phyloP scores from a whole-genome alignment of 2,888 invertebrate species.

The Periphyllus acericola region DNA sequence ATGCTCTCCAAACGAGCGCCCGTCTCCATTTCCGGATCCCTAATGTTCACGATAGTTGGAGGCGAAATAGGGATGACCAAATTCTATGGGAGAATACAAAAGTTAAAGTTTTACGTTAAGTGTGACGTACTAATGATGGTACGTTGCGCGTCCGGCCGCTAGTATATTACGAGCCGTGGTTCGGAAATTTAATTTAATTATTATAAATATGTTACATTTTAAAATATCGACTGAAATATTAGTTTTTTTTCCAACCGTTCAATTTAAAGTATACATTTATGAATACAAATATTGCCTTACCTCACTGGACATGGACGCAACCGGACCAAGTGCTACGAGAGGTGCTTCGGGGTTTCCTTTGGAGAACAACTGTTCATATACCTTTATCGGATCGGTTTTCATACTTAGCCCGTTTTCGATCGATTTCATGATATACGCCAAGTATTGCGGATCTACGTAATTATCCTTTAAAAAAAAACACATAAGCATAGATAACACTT shows the following conservation, averaged over 20 bases:
- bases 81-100: background rate
- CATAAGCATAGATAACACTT: too few species aligned
- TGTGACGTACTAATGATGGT: too few species aligned
- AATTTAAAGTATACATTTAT: too few species aligned
- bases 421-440: slow-evolving; percentile 46
- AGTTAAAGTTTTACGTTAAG: background rate
- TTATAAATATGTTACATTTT: background rate
- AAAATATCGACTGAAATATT: background rate
- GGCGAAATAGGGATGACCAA: slow-evolving; percentile 27
- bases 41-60: slow-evolving; percentile 20
- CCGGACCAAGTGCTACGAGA: slow-evolving; percentile 35
- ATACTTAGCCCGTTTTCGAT: slow-evolving; percentile 48
- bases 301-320: slow-evolving; percentile 23
- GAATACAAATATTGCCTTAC: background rate
- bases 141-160: too few species aligned
- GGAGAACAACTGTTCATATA: slow-evolving; percentile 52
- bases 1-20: slow-evolving; percentile 40
- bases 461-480: slow-evolving; percentile 10
- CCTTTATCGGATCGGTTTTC: slow-evolving; percentile 45
- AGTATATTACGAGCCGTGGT: too few species aligned
- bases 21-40: slow-evolving; percentile 45
- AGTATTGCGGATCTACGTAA: slow-evolving; percentile 28
- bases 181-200: background rate
- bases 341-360: slow-evolving; percentile 46
- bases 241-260: background rate